phyloP scores from a whole-genome alignment of 1,140 invertebrate genomes.

The Thaumetopoea pityocampa region DNA sequence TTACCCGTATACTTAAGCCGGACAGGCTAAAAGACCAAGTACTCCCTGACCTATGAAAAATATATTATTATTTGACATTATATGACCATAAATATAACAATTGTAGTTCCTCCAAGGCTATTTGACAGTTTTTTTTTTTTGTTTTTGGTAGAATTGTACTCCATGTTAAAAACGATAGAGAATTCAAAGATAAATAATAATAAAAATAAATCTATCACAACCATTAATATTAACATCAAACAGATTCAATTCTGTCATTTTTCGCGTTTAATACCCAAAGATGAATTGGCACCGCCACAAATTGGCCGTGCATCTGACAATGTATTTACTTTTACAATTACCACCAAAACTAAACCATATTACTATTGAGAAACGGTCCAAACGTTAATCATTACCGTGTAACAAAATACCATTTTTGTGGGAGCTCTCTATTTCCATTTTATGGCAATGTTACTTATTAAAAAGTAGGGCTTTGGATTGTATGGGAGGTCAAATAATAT shows the following conservation, averaged over 20 bases:
- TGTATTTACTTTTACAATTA: constrained; percentile 20
- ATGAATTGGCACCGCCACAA: constrained; percentile 50
- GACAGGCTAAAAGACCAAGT: no score
- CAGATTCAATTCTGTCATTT: constrained; percentile 30
- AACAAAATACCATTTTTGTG: neutral
- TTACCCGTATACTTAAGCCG: no score
- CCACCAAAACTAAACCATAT: constrained; percentile 9
- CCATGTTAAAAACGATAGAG: neutral
- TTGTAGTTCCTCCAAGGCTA: no score
- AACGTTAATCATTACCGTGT: neutral
- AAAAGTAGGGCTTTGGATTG: neutral
- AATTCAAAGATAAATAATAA: no score
- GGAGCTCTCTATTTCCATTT: no score
- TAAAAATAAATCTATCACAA: no score
- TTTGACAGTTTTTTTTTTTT: no score
- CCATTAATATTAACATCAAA: constrained; percentile 13
- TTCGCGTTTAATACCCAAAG: constrained; percentile 35
- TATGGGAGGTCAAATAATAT: constrained; percentile 3
- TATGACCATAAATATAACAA: no score
- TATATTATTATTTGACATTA: no score
- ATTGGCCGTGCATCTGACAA: constrained; percentile 37
- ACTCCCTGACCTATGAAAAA: no score
- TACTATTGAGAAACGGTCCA: neutral
- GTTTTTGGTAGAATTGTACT: constrained; percentile 8
- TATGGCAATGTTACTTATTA: no score